Percentiles rank a stretch among this genome's conserved stretches.
phyloP scores from a whole-genome alignment of 2,888 invertebrate species.

The Synergus gifuensis region DNA sequence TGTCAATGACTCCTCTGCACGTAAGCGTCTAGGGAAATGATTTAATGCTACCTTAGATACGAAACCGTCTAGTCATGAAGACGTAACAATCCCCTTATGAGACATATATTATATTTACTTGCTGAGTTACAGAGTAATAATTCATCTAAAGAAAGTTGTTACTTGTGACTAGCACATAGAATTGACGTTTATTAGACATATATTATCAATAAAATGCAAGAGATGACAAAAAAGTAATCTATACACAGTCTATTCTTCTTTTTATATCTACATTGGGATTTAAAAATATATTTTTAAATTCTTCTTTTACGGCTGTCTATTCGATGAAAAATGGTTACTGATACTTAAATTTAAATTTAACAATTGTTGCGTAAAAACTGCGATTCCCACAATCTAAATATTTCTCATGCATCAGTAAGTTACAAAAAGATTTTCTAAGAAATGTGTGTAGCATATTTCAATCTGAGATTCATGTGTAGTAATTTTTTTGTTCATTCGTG shows the following conservation, averaged over 20 bases:
- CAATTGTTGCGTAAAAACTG: neutral
- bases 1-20: conserved; percentile 24
- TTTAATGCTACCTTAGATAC: conserved; percentile 18
- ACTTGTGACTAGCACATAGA: neutral
- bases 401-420: neutral
- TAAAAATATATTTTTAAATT: no score
- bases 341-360: neutral
- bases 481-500: neutral
- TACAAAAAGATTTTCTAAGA: neutral
- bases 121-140: conserved; percentile 9
- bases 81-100: conserved; percentile 23
- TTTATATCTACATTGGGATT: no score
- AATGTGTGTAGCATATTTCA: neutral
- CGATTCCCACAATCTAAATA: neutral
- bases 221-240: neutral
- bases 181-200: neutral
- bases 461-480: neutral
- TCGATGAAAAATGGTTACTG: neutral
- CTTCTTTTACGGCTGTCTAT: neutral
- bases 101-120: conserved; percentile 6
- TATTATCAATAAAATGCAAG: neutral
- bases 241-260: no score
- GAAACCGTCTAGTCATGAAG: conserved; percentile 33
- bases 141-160: conserved; percentile 27
- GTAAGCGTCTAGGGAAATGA: conserved; percentile 26